A percentile compares a stretch with the other conserved stretches of the same genome.
These are phyloP conservation scores for Syrmaticus mikado DNA, from an alignment of 2,113 vertebrate species.

Conservation along the genomic window DNA sequence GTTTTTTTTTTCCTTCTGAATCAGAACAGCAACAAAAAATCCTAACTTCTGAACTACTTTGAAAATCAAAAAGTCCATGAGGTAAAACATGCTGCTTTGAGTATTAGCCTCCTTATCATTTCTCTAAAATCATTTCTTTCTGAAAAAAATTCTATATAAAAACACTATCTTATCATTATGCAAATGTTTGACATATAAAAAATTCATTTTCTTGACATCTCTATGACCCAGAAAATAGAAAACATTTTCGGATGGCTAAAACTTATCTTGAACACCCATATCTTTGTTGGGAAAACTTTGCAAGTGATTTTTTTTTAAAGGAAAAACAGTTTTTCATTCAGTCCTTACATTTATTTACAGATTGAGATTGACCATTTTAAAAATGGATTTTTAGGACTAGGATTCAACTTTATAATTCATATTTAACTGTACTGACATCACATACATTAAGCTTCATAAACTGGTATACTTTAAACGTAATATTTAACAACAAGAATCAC, in stretches of 20 bases:
- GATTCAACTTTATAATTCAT: neutral
- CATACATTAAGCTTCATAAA: neutral
- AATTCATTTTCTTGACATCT: neutral
- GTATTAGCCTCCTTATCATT: neutral
- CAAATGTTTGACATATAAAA: neutral
- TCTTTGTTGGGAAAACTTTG: neutral
- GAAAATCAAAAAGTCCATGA: neutral
- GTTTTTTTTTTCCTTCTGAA: neutral
- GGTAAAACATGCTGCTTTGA: neutral
- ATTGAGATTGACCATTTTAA: neutral
- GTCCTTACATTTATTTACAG: neutral
- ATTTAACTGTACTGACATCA: neutral
- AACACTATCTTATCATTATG: neutral
- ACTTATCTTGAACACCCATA: neutral
- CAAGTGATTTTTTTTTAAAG: neutral
- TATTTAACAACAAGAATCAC: neutral
- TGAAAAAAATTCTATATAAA: neutral
- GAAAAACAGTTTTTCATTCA: neutral
- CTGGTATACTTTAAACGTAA: neutral
- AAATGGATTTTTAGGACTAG: neutral
- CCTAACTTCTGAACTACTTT: neutral
- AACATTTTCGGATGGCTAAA: neutral
- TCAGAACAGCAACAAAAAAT: neutral
- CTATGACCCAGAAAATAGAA: neutral
- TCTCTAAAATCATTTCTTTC: neutral